phyloP scores from a whole-genome alignment of 1,140 invertebrate genomes.

The Drosophila arizonae region DNA sequence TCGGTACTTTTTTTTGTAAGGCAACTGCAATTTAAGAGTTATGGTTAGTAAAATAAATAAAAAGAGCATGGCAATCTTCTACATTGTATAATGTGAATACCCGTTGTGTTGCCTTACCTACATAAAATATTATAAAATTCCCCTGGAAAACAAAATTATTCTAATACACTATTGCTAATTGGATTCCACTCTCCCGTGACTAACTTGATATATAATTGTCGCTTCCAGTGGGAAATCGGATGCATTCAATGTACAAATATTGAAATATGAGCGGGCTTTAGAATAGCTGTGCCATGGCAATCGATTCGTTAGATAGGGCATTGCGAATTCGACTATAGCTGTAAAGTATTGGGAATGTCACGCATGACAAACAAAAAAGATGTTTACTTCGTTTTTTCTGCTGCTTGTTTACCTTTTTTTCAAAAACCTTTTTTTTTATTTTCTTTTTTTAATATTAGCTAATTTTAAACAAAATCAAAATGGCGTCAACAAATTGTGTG shows the following conservation, averaged over 20 bases:
- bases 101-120: not conserved
- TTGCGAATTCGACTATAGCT: conserved; percentile 12
- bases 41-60: conserved; percentile 15
- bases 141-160: conserved; percentile 25
- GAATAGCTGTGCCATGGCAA: not conserved
- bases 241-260: not conserved
- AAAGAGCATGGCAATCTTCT: not conserved
- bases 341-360: conserved; percentile 26
- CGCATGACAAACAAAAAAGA: conserved; percentile 38
- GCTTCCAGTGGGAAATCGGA: not conserved
- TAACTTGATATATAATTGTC: conserved; percentile 14
- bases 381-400: conserved; percentile 16
- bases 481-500: conserved; percentile 58
- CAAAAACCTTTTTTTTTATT: conserved; percentile 14
- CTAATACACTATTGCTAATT: conserved; percentile 34
- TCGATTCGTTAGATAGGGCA: conserved; percentile 19
- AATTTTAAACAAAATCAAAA: conserved; percentile 70
- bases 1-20: not conserved
- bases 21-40: not conserved
- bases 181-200: conserved; percentile 60
- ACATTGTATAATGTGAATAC: conserved; percentile 32
- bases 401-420: conserved; percentile 33
- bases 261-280: not conserved
- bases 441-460: conserved; percentile 62
- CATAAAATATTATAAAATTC: conserved; percentile 38